Evolutionary conservation across 2,888 invertebrate species (phyloP).

Genomic region (Bellardia bayeri): DNA sequence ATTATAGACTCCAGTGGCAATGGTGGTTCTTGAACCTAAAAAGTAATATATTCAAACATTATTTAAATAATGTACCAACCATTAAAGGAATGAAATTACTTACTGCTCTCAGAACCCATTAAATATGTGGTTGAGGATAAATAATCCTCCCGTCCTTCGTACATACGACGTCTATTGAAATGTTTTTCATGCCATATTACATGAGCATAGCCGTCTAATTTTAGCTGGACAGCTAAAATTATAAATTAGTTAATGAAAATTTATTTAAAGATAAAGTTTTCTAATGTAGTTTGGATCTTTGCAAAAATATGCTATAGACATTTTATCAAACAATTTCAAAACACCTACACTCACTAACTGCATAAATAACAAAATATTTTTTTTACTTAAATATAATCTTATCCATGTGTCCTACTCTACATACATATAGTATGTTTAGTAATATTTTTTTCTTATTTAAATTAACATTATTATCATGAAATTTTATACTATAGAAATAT

Average conservation of each 20-base stretch:
- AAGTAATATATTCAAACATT: not conserved
- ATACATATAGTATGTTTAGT: not conserved
- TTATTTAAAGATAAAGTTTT: not conserved
- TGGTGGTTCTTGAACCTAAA: constrained; percentile 73
- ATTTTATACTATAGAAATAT: not conserved
- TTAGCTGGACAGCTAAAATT: constrained; percentile 75
- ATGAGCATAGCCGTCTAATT: constrained; percentile 79
- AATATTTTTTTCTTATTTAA: not conserved
- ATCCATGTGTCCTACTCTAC: constrained; percentile 15
- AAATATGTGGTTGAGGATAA: constrained; percentile 84
- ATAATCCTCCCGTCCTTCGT: constrained; percentile 83
- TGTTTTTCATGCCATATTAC: constrained; percentile 78
- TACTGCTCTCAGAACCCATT: constrained; percentile 85
- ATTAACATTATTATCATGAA: constrained; percentile 19
- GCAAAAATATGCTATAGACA: not conserved
- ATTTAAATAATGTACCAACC: not conserved
- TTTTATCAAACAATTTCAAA: not conserved
- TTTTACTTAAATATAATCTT: constrained; percentile 29
- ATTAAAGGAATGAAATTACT: constrained; percentile 34
- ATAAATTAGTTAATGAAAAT: not conserved
- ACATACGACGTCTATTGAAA: constrained; percentile 63
- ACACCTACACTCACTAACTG: not conserved
- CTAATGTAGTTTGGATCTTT: not conserved
- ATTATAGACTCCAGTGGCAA: constrained; percentile 84
- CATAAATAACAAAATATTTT: not conserved